phyloP scores from a whole-genome alignment of 2,797 vertebrate genomes.

The Myotis findleyi region DNA sequence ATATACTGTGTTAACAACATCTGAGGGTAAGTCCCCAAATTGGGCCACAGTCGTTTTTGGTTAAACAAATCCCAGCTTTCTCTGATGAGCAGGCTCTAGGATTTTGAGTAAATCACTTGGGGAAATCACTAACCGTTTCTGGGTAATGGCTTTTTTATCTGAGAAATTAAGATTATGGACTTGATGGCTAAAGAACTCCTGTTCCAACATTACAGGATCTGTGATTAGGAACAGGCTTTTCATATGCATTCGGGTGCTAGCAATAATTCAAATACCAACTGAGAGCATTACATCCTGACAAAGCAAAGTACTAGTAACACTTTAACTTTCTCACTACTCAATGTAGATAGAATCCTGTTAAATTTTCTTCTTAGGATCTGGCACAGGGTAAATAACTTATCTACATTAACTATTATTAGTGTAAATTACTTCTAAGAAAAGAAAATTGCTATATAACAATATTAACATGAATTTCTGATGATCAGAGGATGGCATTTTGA shows the following conservation, averaged over 20 bases:
- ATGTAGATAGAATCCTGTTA: background rate
- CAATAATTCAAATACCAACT: background rate
- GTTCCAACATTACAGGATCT: background rate
- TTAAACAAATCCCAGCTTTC: background rate
- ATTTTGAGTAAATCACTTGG: background rate
- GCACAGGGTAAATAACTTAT: background rate
- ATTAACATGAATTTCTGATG: background rate
- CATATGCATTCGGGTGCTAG: background rate
- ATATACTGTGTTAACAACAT: background rate
- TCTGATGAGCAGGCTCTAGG: constrained; percentile 1
- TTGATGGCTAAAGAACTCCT: background rate
- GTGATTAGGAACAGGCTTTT: background rate
- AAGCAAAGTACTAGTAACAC: background rate
- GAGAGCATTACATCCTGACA: background rate
- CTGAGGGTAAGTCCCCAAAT: background rate
- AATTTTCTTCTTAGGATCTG: background rate
- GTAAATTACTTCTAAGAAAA: constrained; percentile 47
- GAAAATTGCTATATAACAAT: background rate
- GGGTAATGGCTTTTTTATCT: background rate
- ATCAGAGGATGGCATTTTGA: background rate
- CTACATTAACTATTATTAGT: background rate
- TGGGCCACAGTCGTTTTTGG: background rate
- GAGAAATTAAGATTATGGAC: constrained; percentile 24
- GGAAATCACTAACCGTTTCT: constrained; percentile 44
- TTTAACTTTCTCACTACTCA: background rate